Base-by-base conservation (phyloP, 1,140 invertebrate genomes). In the Caenorhabditis brenneri region DNA sequence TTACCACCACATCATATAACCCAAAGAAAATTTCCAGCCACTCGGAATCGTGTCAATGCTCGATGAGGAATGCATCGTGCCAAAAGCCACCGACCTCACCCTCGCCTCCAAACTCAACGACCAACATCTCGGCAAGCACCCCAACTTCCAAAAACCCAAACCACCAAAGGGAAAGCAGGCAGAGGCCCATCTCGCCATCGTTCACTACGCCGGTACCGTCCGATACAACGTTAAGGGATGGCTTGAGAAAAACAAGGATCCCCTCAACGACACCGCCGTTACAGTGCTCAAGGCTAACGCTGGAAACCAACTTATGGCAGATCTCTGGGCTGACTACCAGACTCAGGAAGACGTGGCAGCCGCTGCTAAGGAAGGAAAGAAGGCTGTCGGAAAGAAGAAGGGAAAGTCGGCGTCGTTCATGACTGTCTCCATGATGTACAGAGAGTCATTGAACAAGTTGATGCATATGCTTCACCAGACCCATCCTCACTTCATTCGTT, bases 31-130 rank as follows among this genome's bases (percentile, higher is more conserved):
- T n/a, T 60, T 88, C 81, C 92, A 98, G 96, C 97, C 97, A 91
- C 96, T 99, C 95, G 97, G 97, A 94, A 97, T 99, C 93, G 94
- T 99, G 91, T 99, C 97, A 92, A 99, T 99, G 92, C 95, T 99
- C 93, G 97, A 99, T 93, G 97, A 99, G 94, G 97, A 99, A 93
- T 98, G 96, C 95, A 99, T 99, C 95, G 99, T 99, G 94, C 97
- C 97, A 89, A 99, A 99, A 93, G 97, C 97, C 91, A 96, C 96
- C 87, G 97, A 99, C 92, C 95, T 95, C 93, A 97, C 97, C 89
- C 97, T 99, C 92, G 95, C 96, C 92, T 96, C 97, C 91, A 99
- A 99, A 92, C 93, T 99, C 93, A 97, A 95, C 93, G 95, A 95
- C 93, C 97, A 97, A 93, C 97, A 99, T 93, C 94, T 99, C 93